Conservation (phyloP, 64 coral and sea anemone species). For the Montipora capricornis region DNA sequence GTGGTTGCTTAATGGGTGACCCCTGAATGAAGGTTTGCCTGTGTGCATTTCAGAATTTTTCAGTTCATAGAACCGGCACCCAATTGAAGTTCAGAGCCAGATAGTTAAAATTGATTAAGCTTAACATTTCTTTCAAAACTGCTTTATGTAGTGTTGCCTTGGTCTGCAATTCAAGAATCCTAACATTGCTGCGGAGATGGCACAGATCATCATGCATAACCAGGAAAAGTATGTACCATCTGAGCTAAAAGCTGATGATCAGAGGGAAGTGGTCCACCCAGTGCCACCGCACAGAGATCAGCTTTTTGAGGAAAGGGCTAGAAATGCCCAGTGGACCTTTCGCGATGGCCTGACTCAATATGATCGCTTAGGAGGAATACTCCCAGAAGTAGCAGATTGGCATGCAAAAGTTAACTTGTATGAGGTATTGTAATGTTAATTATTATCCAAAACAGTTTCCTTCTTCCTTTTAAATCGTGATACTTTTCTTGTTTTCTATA, state of each 20-base stretch:
- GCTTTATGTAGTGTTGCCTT: constrained; percentile 47
- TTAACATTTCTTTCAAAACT: background rate
- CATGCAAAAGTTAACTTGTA: constrained; percentile 70
- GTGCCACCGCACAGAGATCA: constrained; percentile 31
- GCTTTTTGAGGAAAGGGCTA: background rate
- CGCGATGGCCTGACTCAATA: constrained; percentile 16
- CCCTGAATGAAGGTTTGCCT: too few relatives aligned
- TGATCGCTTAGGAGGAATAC: constrained; percentile 34
- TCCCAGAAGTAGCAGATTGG: constrained; percentile 63
- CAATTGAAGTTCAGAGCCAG: background rate
- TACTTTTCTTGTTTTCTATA: too few relatives aligned
- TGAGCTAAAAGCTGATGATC: background rate
- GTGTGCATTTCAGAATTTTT: too few relatives aligned
- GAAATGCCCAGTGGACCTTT: constrained; percentile 60
- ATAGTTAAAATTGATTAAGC: background rate
- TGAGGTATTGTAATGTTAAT: constrained; percentile 30
- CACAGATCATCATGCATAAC: constrained; percentile 36
- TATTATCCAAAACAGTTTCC: background rate
- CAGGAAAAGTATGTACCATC: constrained; percentile 57
- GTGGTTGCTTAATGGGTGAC: too few relatives aligned
- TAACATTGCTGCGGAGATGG: constrained; percentile 15
- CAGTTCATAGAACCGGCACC: background rate
- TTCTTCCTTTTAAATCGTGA: too few relatives aligned
- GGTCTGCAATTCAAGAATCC: constrained; percentile 60
- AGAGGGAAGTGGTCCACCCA: background rate